A percentile compares a stretch with the other conserved stretches of the same genome.
Evolutionary conservation across 2,888 invertebrate genomes (phyloP).

Genomic region (Dryococelus australis): DNA sequence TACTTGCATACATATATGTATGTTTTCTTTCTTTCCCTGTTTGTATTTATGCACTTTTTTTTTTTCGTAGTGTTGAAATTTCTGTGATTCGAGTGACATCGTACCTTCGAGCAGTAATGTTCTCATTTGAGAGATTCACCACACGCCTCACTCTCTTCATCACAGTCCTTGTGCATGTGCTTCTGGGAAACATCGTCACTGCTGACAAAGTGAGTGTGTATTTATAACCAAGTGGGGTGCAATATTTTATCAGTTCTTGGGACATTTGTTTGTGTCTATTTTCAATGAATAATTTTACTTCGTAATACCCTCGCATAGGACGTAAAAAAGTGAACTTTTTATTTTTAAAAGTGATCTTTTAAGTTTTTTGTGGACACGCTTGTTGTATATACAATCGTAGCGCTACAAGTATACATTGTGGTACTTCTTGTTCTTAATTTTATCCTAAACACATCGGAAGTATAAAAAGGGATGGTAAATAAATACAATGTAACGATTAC

Average conservation of each 20-base stretch:
- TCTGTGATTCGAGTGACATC: background rate
- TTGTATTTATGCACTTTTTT: background rate
- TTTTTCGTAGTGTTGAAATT: background rate
- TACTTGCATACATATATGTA: too few species aligned
- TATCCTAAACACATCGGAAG: too few species aligned
- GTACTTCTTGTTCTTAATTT: too few species aligned
- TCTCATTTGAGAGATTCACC: slow-evolving; percentile 12
- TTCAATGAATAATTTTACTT: background rate
- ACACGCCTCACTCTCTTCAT: background rate
- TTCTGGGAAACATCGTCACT: background rate
- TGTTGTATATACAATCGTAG: too few species aligned
- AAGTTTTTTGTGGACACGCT: too few species aligned
- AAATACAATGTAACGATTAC: too few species aligned
- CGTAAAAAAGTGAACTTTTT: too few species aligned
- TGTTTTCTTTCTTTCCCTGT: too few species aligned
- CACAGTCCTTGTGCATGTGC: background rate
- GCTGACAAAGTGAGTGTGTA: background rate
- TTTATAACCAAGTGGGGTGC: background rate
- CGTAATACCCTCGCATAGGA: too few species aligned
- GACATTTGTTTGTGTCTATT: background rate
- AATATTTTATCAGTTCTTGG: background rate
- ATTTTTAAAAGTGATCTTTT: too few species aligned
- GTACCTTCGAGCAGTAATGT: slow-evolving; percentile 1
- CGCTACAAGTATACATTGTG: too few species aligned
- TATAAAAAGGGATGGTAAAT: too few species aligned